Base-by-base conservation (phyloP, 2,888 invertebrate species). In the Rhingia rostrata region DNA sequence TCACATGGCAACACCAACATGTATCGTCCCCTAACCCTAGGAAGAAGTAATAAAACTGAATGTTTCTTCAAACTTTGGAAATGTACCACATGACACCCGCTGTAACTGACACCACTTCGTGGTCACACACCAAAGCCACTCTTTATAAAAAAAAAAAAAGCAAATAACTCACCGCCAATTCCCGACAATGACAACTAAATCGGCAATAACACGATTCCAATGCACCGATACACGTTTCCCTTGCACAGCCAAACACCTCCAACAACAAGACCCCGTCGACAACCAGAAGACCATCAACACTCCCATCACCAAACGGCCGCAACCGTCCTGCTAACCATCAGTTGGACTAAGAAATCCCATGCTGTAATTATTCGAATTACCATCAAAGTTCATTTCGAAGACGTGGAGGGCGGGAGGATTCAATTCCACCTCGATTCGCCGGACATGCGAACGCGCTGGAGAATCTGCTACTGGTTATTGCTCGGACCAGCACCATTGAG, bases 341-440 rank as follows among this genome's bases (percentile, higher is more conserved):
- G 43, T 60, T 45, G 47, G n/a, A 64, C 67, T 54, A 60, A 63
- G 56, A 80, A 75, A 63, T 56, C 56, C 22, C 67, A 56, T 56
- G 75, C 67, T 77, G 85, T 81, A 85, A 85, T 85, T 85, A 85
- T 81, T 72, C 75, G 85, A 85, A 85, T 85, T 85, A 85, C 81
- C 81, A 85, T 81, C 77, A 63, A 85, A 81, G 81, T 85, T 85
- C 81, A 81, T 85, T 85, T 81, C 73, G 75, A 72, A 56, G 45
- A 58, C 32, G 73, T 47, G 41, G 10, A 41, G 10, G 41, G 7
- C 6, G 41, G 37, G 6, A 37, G 37, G 37, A 37, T 37, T 37
- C 37, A 60, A 35, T 22, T 14, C 33, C 33, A 35, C 41, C 35
- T 54, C 35, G 12, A 2, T 35, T 12, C 63, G 66, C 64, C 49